Percentiles rank a stretch among this genome's conserved stretches.
These are phyloP conservation scores for Cephalopachus bancanus DNA, from an alignment of 2,797 vertebrate genomes.

Conservation along the genomic window DNA sequence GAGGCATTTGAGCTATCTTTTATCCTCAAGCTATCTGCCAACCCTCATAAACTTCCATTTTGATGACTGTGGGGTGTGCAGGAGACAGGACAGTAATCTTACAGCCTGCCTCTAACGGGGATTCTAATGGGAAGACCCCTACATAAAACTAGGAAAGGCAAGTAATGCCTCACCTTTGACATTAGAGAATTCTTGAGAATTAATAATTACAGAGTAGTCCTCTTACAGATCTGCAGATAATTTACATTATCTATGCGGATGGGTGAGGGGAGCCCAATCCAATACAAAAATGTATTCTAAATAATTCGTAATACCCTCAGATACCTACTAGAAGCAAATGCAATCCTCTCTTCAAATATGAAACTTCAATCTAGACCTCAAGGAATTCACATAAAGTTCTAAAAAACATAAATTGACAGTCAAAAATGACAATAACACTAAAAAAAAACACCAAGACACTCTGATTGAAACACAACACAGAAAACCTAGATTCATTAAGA, in stretches of 20 bases:
- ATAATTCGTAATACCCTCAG: not conserved
- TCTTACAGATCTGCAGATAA: not conserved
- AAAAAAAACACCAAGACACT: not conserved
- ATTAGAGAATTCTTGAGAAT: not conserved
- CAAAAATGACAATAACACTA: constrained; percentile 45
- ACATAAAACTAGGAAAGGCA: not conserved
- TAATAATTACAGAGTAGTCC: not conserved
- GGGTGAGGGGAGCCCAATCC: not conserved
- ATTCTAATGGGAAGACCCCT: not conserved
- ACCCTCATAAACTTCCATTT: not conserved
- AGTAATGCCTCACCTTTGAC: not conserved
- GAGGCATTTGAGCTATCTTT: not conserved
- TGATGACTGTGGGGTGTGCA: not conserved
- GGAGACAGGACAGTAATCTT: not conserved
- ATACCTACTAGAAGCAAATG: constrained; percentile 3
- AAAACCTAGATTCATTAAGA: not conserved
- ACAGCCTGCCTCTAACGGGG: not conserved
- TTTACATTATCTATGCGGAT: not conserved
- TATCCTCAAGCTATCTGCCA: not conserved
- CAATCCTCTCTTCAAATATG: not conserved
- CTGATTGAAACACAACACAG: not conserved
- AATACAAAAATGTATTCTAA: constrained; percentile 2
- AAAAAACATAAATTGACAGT: not conserved
- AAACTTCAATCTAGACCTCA: constrained; percentile 30
- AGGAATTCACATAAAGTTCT: constrained; percentile 29